phyloP scores from a whole-genome alignment of 2,888 invertebrate genomes.

The Cheilosia vulpina region DNA sequence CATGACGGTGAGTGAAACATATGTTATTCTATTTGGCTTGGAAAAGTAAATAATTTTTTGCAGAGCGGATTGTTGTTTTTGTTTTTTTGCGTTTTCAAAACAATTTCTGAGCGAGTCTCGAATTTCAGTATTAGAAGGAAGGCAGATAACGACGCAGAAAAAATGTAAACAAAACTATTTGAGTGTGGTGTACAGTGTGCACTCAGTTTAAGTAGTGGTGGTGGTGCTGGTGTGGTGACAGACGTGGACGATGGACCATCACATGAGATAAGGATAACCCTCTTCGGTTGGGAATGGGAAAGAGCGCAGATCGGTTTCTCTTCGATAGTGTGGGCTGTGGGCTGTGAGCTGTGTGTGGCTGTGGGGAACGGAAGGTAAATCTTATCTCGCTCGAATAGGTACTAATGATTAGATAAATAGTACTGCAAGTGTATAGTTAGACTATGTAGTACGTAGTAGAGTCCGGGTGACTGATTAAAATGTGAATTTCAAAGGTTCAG shows the following conservation, averaged over 20 bases:
- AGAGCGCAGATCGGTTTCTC: constrained; percentile 12
- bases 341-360: too few relatives aligned
- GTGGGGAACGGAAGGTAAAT: not conserved
- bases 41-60: constrained; percentile 2
- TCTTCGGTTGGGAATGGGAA: not conserved
- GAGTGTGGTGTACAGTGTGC: not conserved
- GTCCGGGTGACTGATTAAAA: constrained; percentile 16
- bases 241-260: too few relatives aligned
- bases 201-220: too few relatives aligned
- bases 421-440: constrained; percentile 6
- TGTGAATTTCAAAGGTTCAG: constrained; percentile 9
- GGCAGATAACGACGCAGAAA: constrained; percentile 53
- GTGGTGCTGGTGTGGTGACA: too few relatives aligned
- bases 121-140: constrained; percentile 33
- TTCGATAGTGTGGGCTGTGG: not conserved
- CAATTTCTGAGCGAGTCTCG: constrained; percentile 61
- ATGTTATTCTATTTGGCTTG: constrained; percentile 49
- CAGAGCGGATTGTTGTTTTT: not conserved
- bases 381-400: constrained; percentile 10
- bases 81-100: constrained; percentile 30
- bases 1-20: constrained; percentile 53
- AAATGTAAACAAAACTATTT: constrained; percentile 71
- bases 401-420: constrained; percentile 46
- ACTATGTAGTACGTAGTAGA: not conserved
- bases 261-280: too few relatives aligned